A percentile compares a stretch with the other conserved stretches of the same genome.
These are phyloP conservation scores for Phoxinus dragarum DNA, from an alignment of 2,797 vertebrate species.

Conservation along the genomic window DNA sequence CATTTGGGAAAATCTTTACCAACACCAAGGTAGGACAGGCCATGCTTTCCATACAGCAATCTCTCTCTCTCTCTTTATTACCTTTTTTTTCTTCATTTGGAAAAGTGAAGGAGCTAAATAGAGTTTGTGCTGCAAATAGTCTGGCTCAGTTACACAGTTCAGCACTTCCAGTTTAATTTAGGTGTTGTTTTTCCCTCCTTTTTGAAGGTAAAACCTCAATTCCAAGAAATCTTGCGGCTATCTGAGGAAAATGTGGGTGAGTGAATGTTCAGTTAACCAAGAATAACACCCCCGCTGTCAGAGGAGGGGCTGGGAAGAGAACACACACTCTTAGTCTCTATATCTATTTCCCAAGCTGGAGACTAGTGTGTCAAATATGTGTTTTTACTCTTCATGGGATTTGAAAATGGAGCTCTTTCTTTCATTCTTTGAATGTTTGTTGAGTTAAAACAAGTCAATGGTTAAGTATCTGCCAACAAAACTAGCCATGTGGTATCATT, in stretches of 20 bases:
- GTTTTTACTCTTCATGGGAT: constrained; percentile 67
- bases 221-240: constrained; percentile 96
- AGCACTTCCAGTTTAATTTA: constrained; percentile 36
- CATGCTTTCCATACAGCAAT: not conserved
- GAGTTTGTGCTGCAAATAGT: constrained; percentile 27
- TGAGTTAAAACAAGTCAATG: constrained; percentile 61
- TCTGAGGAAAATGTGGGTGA: constrained; percentile 98
- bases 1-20: constrained; percentile 98
- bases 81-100: not conserved
- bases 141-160: constrained; percentile 9
- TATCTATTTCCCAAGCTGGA: constrained; percentile 50
- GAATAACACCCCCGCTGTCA: constrained; percentile 55
- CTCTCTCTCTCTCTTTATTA: not conserved
- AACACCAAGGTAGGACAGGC: constrained; percentile 87
- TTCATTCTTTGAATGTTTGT: constrained; percentile 67
- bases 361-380: constrained; percentile 42
- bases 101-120: constrained; percentile 1
- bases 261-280: constrained; percentile 66
- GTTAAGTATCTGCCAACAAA: constrained; percentile 67
- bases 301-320: constrained; percentile 43
- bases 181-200: constrained; percentile 24
- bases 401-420: constrained; percentile 66
- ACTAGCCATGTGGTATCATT: constrained; percentile 61
- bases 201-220: constrained; percentile 95
- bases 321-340: constrained; percentile 10